A percentile compares a stretch with the other conserved stretches of the same genome.
Evolutionary conservation across 2,797 vertebrate species (phyloP).

Genomic region (Eulemur albifrons): DNA sequence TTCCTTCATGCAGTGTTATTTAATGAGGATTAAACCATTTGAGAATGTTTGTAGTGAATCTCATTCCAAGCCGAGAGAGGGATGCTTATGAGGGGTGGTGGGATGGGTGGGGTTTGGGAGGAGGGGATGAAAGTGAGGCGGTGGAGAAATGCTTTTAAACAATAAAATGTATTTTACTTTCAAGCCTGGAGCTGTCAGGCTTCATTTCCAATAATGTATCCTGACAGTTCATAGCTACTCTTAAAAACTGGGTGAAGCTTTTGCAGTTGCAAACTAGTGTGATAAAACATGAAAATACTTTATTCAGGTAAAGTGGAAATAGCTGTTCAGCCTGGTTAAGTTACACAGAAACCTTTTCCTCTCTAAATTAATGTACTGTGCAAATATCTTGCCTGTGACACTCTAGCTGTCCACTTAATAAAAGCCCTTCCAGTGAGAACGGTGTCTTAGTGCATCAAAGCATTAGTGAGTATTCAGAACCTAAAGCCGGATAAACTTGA

Average conservation of each 20-base stretch:
- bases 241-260: constrained; percentile 71
- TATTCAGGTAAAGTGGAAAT: constrained; percentile 75
- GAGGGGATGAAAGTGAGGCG: constrained; percentile 16
- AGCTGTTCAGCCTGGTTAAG: constrained; percentile 55
- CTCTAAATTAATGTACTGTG: constrained; percentile 72
- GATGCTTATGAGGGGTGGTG: background rate
- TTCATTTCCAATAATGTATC: constrained; percentile 76
- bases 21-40: constrained; percentile 66
- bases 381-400: constrained; percentile 68
- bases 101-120: background rate
- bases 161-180: constrained; percentile 77
- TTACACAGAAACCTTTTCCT: constrained; percentile 71
- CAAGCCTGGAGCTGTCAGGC: constrained; percentile 72
- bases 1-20: constrained; percentile 43
- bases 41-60: constrained; percentile 42
- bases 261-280: constrained; percentile 75
- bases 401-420: constrained; percentile 65
- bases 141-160: constrained; percentile 78
- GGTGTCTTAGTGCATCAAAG: constrained; percentile 54
- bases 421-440: constrained; percentile 56
- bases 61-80: constrained; percentile 7
- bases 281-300: constrained; percentile 80
- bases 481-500: constrained; percentile 30
- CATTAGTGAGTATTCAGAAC: constrained; percentile 26
- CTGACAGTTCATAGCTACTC: constrained; percentile 74